Percentiles rank a stretch among this genome's conserved stretches.
These are phyloP conservation scores for Chrysochloris asiatica DNA, from an alignment of 2,113 vertebrate species.

Conservation along the genomic window DNA sequence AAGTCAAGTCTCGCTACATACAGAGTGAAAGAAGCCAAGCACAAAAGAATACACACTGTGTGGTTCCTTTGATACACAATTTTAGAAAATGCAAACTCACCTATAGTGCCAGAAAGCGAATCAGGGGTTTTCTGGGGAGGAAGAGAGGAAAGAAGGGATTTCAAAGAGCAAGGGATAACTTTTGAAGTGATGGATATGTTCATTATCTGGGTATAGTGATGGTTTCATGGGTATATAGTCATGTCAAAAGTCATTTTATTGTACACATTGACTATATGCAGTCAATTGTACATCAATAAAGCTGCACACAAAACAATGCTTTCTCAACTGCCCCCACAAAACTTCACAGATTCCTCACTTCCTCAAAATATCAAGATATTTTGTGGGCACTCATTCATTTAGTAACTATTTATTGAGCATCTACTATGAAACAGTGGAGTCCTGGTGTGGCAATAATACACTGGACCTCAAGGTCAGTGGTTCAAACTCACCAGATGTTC, in stretches of 20 bases:
- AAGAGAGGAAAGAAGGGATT: background rate
- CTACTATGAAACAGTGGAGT: background rate
- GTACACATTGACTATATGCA: rapidly evolving
- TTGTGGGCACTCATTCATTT: rapidly evolving
- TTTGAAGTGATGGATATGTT: background rate
- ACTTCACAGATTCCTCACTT: background rate
- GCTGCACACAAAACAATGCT: background rate
- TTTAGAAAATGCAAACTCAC: background rate
- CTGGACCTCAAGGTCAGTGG: too few relatives aligned
- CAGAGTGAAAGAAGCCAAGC: background rate
- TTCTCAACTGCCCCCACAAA: background rate
- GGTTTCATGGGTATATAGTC: rapidly evolving
- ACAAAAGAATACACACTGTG: background rate
- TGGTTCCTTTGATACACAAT: background rate
- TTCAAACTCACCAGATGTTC: too few relatives aligned
- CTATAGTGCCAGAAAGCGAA: background rate
- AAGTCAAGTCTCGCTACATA: too few relatives aligned
- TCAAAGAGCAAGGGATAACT: rapidly evolving
- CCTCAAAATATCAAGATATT: background rate
- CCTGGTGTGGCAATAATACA: too few relatives aligned
- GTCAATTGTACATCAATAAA: background rate
- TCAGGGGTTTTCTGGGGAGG: background rate
- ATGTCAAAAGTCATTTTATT: background rate
- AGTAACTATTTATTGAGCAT: background rate
- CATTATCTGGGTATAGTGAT: background rate